Base-by-base conservation (phyloP, 2,797 vertebrate genomes). In the Brachyrhaphis roseni region DNA sequence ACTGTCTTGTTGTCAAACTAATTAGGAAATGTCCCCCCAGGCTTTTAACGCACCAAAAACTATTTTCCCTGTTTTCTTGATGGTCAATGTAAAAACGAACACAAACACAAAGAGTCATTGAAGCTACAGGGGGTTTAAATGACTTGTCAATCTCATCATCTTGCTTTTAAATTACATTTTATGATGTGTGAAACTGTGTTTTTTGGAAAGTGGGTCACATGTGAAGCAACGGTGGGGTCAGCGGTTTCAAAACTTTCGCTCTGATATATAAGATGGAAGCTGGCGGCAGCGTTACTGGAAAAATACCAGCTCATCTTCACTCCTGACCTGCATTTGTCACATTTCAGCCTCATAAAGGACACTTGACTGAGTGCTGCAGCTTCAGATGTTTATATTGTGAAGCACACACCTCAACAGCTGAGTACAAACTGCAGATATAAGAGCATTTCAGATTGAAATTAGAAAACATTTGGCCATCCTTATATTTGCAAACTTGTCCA, bases 251-350 rank as follows among this genome's bases (percentile, higher is more conserved):
- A 91, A 82, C 78, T 88, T 75, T 46, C 76, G 49, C 74, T 26
- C 73, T 87, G 88, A 90, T 82, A 87, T 71, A 73, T 78, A 86
- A 86, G 86, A 85, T 80, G 46, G 57, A 77, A 85, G 78, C 76
- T 55, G 64, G 86, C 85, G 87, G 90, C 90, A 92, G 80, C 83
- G 88, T 89, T 87, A 62, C 86, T 94, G 93, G 93, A 94, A 95
- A 95, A 93, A 95, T 94, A 95, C 92, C 91, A 88, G 84, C 43
- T 43, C 91, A 89, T 93, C 91, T 94, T 94, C 86, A 87, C 90
- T 92, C 89, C 76, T 95, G 94, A 91, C 93, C 94, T 89, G 90
- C 90, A 93, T 94, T 93, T 74, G 88, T 93, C 36, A 85, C 89
- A 92, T 95, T 92, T 91, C 90, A 81, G 75, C 76, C 53, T 55